phyloP scores from a whole-genome alignment of 2,888 invertebrate species.

The Monochamus alternatus region DNA sequence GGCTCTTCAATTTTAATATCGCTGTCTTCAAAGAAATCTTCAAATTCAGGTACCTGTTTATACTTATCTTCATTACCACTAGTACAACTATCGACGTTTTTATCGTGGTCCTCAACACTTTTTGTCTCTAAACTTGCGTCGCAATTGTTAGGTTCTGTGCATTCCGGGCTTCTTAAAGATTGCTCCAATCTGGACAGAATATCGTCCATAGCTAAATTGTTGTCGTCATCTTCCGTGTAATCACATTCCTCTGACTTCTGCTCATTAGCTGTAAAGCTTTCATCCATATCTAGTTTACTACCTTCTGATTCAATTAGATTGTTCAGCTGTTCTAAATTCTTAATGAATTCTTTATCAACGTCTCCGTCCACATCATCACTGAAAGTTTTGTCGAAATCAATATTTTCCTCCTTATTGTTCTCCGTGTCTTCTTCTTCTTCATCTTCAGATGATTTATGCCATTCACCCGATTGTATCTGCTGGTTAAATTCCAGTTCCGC shows the following conservation, averaged over 20 bases:
- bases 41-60: conserved; percentile 55
- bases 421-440: conserved; percentile 35
- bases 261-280: conserved; percentile 51
- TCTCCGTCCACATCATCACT: conserved; percentile 50
- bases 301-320: conserved; percentile 62
- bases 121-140: conserved; percentile 48
- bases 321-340: conserved; percentile 64
- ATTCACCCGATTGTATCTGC: conserved; percentile 70
- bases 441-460: conserved; percentile 57
- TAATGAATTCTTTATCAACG: conserved; percentile 55
- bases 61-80: conserved; percentile 52
- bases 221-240: conserved; percentile 70
- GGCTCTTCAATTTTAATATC: conserved; percentile 56
- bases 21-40: conserved; percentile 51
- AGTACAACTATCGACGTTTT: conserved; percentile 33
- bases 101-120: conserved; percentile 39
- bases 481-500: conserved; percentile 79
- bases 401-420: conserved; percentile 41
- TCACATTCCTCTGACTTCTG: conserved; percentile 67
- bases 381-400: conserved; percentile 45
- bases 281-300: conserved; percentile 45
- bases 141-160: conserved; percentile 50
- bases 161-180: conserved; percentile 72
- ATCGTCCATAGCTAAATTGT: conserved; percentile 72
- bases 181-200: conserved; percentile 78